Percentiles rank a stretch among this genome's conserved stretches.
phyloP scores from a whole-genome alignment of 2,113 vertebrate genomes.

The Rhynchopsitta pachyrhyncha region DNA sequence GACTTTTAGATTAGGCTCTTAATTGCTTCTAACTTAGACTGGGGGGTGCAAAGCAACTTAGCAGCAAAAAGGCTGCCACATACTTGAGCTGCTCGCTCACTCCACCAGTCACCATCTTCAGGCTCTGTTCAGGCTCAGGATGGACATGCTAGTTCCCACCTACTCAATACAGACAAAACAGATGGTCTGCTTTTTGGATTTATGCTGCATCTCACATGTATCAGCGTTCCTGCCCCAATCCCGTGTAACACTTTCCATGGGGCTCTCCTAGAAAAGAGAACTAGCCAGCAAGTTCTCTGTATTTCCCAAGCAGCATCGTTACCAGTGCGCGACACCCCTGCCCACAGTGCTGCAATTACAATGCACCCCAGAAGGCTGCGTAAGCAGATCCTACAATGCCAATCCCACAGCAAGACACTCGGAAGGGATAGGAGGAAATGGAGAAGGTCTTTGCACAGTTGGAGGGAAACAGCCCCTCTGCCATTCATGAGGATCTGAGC shows the following conservation, averaged over 20 bases:
- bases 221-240: background rate
- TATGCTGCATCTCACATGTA: background rate
- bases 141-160: background rate
- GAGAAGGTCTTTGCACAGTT: background rate
- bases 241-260: background rate
- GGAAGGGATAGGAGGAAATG: background rate
- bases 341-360: background rate
- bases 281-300: background rate
- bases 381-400: accelerated
- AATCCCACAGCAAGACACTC: accelerated
- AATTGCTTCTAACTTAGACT: background rate
- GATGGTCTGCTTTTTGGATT: background rate
- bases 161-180: background rate
- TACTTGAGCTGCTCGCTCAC: background rate
- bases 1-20: background rate
- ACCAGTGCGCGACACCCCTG: background rate
- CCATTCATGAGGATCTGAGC: background rate
- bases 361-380: background rate
- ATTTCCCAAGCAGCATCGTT: background rate
- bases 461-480: background rate
- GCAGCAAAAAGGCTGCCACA: background rate
- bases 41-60: background rate
- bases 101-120: background rate
- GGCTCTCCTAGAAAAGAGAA: background rate
- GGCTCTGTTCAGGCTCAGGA: background rate